Evolutionary conservation across 2,888 invertebrate species (phyloP).

Genomic region (Hanleya hanleyi): DNA sequence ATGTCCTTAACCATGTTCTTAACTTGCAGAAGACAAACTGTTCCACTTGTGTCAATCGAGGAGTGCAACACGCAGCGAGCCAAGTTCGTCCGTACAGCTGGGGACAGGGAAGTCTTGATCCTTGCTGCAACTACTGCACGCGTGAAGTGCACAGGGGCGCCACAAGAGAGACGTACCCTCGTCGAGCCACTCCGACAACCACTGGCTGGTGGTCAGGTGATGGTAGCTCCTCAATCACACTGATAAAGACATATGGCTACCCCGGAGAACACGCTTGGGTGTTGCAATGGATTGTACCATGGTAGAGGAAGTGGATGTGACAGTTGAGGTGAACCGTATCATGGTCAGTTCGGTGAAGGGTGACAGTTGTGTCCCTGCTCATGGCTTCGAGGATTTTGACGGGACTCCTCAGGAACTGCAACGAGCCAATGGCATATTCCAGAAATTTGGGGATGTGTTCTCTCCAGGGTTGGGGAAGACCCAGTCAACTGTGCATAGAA

Average conservation of each 20-base stretch:
- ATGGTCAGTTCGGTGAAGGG: background rate
- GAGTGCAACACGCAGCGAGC: no score
- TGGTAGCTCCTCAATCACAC: background rate
- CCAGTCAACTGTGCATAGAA: constrained; percentile 4
- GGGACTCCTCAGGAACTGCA: no score
- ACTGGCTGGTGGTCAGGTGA: background rate
- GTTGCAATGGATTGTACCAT: background rate
- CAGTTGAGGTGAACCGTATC: background rate
- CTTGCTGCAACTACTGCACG: background rate
- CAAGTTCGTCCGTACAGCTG: background rate
- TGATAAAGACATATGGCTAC: constrained; percentile 7
- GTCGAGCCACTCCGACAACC: background rate
- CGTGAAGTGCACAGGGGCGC: background rate
- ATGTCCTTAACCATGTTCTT: no score
- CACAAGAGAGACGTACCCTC: background rate
- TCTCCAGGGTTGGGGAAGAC: constrained; percentile 1
- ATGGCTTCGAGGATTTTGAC: no score
- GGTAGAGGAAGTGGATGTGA: background rate
- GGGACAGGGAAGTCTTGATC: background rate
- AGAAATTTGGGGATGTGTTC: constrained; percentile 11
- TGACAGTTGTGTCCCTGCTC: no score
- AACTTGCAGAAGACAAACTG: no score
- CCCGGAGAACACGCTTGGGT: constrained; percentile 6
- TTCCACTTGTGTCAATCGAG: no score
- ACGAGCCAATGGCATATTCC: constrained; percentile 6